Evolutionary conservation across 2,113 vertebrate species (phyloP), one percentile per base, ranked within the genome.

Genomic region (Gadus macrocephalus): DNA sequence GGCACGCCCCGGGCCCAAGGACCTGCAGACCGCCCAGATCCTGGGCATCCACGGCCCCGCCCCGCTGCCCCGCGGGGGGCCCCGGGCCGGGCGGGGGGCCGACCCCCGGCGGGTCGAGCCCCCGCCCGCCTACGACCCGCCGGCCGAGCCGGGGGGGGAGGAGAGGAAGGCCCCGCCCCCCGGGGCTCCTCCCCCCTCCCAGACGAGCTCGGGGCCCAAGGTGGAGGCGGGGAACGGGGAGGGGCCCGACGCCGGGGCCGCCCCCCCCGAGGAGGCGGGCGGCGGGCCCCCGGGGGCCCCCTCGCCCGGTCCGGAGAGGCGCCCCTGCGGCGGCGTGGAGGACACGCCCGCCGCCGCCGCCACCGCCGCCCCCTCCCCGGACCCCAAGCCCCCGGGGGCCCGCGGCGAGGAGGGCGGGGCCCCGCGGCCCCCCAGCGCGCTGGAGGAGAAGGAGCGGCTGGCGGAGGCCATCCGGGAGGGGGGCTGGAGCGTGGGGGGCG

Each of bases 1-100:
- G 73, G 95, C 88, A 84, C 95, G 95, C 66, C 93, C 95, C 15
- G 94, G 89, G 2, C 69, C 93, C 0, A 95, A 94, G 83, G 97
- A 99, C 49, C 74, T 97, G 0, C 96, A 96, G 3, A 91, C 96
- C 6, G 93, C 95, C 5, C 97, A 98, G 86, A 98, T 98, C 72
- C 87, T 98, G 15, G 96, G 97, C 42, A 96, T 98, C 69, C 97
- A 97, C 77, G 94, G 42, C 42, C 55, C 14, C 0, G 25, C 28
- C 28, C 68, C 80, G 4, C 38, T 75, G 2, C 28, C 35, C 58
- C 77, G 83, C 19, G 69, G 77, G 17, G 58, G 74, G 9, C 17
- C 68, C 63, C 89, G 88, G 75, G 78, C 83, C 61, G 89, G 77
- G 53, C 72, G 86, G 0, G 76, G 69, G 6, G 1, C 42, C 20